Evolutionary conservation across 2,797 vertebrate species (phyloP), one percentile per base, ranked within the genome.

Genomic region (Gymnoscopelus braueri): DNA sequence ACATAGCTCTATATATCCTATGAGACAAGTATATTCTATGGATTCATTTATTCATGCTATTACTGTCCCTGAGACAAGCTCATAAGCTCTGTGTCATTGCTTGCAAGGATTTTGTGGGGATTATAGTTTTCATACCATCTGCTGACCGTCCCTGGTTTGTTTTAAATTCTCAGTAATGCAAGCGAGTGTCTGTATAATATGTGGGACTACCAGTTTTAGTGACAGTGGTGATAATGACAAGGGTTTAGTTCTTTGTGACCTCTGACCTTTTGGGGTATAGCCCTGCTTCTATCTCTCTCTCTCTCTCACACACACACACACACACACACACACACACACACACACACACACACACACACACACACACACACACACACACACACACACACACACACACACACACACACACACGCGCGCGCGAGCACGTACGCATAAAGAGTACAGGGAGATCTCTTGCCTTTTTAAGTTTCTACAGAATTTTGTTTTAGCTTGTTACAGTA

Each of bases 41-140:
- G 79, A 81, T 80, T 75, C 80, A 73, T 82, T 75, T 81, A n/a
- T 63, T 85, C 78, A 67, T 78, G 64, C 87, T 87, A 71, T 80
- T 82, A 83, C 77, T 88, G 85, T 84, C 68, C 49, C 72, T 62
- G 56, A 63, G 69, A 55, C 71, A 62, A 67, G 26, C 58, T 73
- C 72, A 49, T 88, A 78, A 86, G 82, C 82, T 85, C 76, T 55
- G 57, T 73, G 65, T 73, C 26, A 53, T 55, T 71, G 79, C 77
- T 44, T 71, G 63, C 65, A 62, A 76, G 84, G 86, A 88, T 91
- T 88, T 83, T 61, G 44, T 9, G 4, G 62, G 87, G 84, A 91
- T 93, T 89, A 87, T 35, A 75, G 63, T 74, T 86, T 83, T 87
- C 53, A 74, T 67, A 70, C 50, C 85, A 88, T 81, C 89, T 85